phyloP scores from a whole-genome alignment of 2,888 invertebrate species.

The Tromatobia lineatoria region DNA sequence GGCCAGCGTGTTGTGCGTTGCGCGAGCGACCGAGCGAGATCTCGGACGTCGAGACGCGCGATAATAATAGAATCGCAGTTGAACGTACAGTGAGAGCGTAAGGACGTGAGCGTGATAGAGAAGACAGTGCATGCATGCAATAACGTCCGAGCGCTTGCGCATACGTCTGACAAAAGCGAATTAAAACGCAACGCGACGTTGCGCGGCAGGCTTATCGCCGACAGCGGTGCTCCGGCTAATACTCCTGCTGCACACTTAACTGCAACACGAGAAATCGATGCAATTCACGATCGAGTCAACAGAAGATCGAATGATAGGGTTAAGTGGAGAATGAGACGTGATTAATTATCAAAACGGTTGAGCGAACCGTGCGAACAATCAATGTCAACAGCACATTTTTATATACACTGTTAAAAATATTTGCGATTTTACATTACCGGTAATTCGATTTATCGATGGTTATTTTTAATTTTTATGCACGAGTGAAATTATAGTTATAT shows the following conservation, averaged over 20 bases:
- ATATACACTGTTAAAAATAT: too few species aligned
- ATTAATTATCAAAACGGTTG: background rate
- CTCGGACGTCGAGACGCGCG: slow-evolving; percentile 62
- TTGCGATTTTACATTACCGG: too few species aligned
- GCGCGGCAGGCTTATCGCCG: background rate
- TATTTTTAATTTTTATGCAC: too few species aligned
- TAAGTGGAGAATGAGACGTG: background rate
- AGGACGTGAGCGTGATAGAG: slow-evolving; percentile 5
- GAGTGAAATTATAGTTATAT: too few species aligned
- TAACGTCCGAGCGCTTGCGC: slow-evolving; percentile 12
- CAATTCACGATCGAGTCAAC: background rate
- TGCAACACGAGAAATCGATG: slow-evolving; percentile 13
- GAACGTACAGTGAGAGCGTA: slow-evolving; percentile 54
- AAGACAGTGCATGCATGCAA: slow-evolving; percentile 23
- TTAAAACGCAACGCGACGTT: slow-evolving; percentile 26
- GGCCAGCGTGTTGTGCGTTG: slow-evolving; percentile 25
- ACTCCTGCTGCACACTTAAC: background rate
- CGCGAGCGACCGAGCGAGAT: slow-evolving; percentile 34
- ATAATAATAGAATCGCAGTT: slow-evolving; percentile 69
- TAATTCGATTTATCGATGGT: too few species aligned
- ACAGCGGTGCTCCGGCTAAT: background rate
- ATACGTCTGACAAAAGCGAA: slow-evolving; percentile 17
- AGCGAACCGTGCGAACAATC: background rate
- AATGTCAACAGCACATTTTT: background rate
- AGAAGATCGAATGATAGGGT: background rate